Percentiles rank a stretch among this genome's conserved stretches.
phyloP scores from a whole-genome alignment of 2,113 vertebrate genomes.

The Apteryx mantelli region DNA sequence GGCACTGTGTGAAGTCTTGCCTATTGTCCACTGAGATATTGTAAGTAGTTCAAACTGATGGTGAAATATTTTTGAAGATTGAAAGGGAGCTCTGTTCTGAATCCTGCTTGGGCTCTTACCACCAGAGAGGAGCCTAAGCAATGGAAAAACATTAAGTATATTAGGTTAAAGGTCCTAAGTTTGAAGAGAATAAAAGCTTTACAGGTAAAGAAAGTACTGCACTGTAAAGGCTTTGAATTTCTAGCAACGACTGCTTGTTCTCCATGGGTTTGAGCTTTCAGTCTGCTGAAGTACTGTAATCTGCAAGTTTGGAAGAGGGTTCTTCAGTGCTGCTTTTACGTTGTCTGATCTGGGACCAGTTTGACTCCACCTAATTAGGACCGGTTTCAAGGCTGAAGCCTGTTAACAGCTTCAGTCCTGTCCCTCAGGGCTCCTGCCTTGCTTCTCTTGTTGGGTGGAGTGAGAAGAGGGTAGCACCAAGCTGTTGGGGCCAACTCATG shows the following conservation, averaged over 20 bases:
- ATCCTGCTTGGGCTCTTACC: not conserved
- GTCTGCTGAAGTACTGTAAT: not conserved
- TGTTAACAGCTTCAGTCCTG: not conserved
- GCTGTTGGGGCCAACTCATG: not conserved
- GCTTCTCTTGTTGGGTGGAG: not conserved
- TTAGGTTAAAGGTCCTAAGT: not conserved
- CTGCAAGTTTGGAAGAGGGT: not conserved
- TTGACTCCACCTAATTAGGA: not conserved
- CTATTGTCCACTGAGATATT: not conserved
- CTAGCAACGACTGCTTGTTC: not conserved
- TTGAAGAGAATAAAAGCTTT: not conserved
- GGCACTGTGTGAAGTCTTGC: not conserved
- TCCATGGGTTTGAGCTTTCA: not conserved
- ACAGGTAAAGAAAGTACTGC: not conserved
- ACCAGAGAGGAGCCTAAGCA: not conserved
- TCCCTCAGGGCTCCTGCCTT: not conserved
- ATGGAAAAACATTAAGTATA: not conserved
- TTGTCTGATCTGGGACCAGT: not conserved
- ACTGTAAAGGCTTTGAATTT: not conserved
- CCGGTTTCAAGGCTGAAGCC: not conserved
- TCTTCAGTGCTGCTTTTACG: not conserved
- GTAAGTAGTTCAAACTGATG: not conserved
- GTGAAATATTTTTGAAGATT: not conserved
- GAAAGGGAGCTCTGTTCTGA: not conserved
- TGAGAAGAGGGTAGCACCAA: not conserved